Conservation (phyloP, 2,113 vertebrate species). For the Microtus richardsoni region DNA sequence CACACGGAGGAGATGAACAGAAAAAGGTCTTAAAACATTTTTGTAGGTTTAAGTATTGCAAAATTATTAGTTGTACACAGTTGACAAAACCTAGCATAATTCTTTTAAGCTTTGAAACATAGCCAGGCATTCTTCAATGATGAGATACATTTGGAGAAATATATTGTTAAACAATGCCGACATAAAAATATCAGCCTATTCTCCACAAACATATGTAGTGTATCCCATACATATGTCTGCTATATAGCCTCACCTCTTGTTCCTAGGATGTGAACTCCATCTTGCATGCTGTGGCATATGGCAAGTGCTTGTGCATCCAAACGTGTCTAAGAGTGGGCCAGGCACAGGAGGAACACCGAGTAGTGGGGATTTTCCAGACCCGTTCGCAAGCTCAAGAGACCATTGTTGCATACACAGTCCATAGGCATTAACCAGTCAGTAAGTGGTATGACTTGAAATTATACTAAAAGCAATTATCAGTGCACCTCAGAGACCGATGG, state of each 20-base stretch:
- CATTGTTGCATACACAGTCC: background rate
- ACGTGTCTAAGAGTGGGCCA: background rate
- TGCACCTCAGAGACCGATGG: background rate
- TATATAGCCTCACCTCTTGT: background rate
- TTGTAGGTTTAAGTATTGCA: background rate
- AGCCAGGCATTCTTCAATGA: background rate
- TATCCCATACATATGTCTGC: background rate
- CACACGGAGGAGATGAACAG: background rate
- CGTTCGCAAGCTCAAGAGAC: background rate
- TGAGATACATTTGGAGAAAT: background rate
- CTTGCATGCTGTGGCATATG: background rate
- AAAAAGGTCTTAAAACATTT: background rate
- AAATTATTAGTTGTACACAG: background rate
- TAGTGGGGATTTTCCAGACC: background rate
- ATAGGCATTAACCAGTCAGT: background rate
- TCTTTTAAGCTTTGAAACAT: constrained; percentile 22
- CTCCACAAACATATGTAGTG: background rate
- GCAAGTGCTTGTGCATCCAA: background rate
- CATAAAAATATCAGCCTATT: background rate
- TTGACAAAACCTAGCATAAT: background rate
- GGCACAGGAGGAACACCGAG: background rate
- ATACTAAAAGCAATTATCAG: constrained; percentile 4
- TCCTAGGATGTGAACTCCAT: background rate
- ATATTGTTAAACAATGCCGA: background rate
- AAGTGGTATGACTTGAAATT: background rate